A percentile compares a stretch with the other conserved stretches of the same genome.
phyloP scores from a whole-genome alignment of 2,797 vertebrate species.

The Epinephelus awoara region DNA sequence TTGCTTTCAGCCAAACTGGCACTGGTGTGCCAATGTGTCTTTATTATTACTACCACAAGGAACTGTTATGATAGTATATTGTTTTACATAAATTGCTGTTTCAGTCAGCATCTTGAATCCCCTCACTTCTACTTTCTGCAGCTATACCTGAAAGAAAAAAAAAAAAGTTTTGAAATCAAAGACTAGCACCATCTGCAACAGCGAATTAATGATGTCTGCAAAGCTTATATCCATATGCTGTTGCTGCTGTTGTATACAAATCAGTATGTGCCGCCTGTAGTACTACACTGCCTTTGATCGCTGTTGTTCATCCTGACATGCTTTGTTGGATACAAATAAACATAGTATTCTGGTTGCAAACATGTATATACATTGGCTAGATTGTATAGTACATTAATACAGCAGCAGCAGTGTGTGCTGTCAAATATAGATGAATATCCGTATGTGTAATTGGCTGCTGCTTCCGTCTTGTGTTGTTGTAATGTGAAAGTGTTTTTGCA shows the following conservation, averaged over 20 bases:
- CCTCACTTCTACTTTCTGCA: neutral
- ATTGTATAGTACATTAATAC: neutral
- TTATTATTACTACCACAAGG: neutral
- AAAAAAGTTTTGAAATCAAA: conserved; percentile 2
- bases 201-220: conserved; percentile 34
- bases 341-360: neutral
- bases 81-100: neutral
- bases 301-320: conserved; percentile 3
- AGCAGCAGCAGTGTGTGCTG: neutral
- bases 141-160: neutral
- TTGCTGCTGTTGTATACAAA: conserved; percentile 11
- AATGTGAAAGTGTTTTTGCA: neutral
- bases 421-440: neutral
- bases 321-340: conserved; percentile 9
- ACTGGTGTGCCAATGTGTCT: neutral
- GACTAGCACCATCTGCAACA: conserved; percentile 34
- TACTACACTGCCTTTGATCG: neutral
- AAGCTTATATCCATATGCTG: conserved; percentile 46
- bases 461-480: neutral
- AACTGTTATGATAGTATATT: neutral
- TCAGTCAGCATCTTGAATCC: neutral
- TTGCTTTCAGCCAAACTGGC: neutral
- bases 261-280: neutral
- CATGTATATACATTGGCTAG: neutral
- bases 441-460: neutral